These are phyloP conservation scores for Phymanthus crucifer DNA, from an alignment of 92 coral and sea anemone species.

Conservation along the genomic window DNA sequence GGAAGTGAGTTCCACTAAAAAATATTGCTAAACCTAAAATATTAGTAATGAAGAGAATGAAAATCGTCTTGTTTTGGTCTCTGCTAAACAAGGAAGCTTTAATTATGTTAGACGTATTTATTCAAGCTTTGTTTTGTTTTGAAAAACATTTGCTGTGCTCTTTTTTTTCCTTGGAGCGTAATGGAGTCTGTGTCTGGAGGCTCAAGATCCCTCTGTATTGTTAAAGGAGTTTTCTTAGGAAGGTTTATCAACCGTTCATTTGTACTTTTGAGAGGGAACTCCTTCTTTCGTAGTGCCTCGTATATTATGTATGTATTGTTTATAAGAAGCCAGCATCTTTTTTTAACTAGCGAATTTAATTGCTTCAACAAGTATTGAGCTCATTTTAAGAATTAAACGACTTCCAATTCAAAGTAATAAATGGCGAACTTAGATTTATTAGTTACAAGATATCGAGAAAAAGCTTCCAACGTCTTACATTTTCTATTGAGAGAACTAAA, in stretches of 20 bases:
- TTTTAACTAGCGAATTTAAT: constrained; percentile 37
- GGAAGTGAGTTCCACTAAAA: neutral
- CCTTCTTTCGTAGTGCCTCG: constrained; percentile 8
- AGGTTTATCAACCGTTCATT: neutral
- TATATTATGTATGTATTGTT: constrained; percentile 21
- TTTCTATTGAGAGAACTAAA: constrained; percentile 1
- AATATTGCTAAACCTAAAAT: neutral
- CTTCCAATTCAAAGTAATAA: neutral
- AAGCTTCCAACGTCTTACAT: constrained; percentile 11
- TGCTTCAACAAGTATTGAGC: constrained; percentile 20
- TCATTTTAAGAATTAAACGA: neutral
- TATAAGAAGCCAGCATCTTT: constrained; percentile 33
- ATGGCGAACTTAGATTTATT: constrained; percentile 3
- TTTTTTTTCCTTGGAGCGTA: no score
- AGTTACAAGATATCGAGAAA: constrained; percentile 5
- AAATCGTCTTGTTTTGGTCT: neutral
- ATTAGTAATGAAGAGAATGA: neutral
- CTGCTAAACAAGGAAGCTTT: constrained; percentile 60
- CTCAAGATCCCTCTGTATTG: no score
- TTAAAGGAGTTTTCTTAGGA: no score
- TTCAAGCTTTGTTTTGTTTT: constrained; percentile 63
- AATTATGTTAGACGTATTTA: constrained; percentile 60
- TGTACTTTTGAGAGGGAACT: constrained; percentile 13
- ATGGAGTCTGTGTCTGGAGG: no score
- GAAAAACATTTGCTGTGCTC: constrained; percentile 11